These are phyloP conservation scores for Calonectris borealis DNA, from an alignment of 2,113 vertebrate genomes.

Conservation along the genomic window DNA sequence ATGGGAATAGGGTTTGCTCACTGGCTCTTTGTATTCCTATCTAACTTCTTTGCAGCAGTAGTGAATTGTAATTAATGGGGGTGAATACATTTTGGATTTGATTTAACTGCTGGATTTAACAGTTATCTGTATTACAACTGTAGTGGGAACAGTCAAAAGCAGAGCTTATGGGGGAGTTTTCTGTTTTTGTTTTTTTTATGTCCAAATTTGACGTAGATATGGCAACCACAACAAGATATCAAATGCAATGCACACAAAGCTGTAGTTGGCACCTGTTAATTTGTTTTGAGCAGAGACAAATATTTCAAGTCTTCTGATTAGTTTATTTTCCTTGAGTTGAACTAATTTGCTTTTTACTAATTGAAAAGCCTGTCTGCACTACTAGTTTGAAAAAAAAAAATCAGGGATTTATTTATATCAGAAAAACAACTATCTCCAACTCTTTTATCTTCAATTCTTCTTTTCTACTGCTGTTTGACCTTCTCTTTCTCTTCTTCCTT, in stretches of 20 bases:
- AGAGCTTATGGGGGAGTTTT: not conserved
- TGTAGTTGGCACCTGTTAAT: not conserved
- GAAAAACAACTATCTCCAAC: not conserved
- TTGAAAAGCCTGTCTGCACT: not conserved
- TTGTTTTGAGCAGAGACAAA: not conserved
- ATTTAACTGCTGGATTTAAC: not conserved
- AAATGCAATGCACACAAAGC: not conserved
- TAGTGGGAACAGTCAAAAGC: not conserved
- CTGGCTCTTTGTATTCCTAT: not conserved
- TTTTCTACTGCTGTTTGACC: slow-evolving; percentile 1
- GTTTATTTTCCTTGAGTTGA: slow-evolving; percentile 1
- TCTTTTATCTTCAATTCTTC: not conserved
- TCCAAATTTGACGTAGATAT: not conserved
- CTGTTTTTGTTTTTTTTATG: not conserved
- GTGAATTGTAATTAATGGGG: not conserved
- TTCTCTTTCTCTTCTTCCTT: not conserved
- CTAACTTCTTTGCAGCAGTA: not conserved
- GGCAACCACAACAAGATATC: not conserved
- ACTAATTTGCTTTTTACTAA: not conserved
- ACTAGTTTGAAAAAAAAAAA: not conserved
- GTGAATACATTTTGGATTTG: not conserved
- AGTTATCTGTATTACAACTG: not conserved
- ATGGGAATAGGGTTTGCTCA: not conserved
- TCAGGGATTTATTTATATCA: not conserved
- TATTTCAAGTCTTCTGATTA: not conserved